A percentile compares a stretch with the other conserved stretches of the same genome.
Conservation (phyloP, 2,113 vertebrate genomes). For the Eira barbara region DNA sequence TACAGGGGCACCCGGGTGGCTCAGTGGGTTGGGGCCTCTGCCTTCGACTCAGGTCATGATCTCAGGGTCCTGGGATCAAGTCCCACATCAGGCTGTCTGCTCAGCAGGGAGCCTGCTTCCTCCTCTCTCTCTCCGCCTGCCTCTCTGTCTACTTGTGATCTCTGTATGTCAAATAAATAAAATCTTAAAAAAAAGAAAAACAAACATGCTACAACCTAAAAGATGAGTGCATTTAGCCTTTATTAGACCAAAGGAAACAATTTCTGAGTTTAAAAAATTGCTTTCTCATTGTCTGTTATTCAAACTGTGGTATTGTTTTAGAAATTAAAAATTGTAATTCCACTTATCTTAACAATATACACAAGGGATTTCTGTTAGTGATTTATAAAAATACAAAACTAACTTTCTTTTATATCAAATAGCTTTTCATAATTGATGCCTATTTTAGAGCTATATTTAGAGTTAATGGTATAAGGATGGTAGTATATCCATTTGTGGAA, state of each 20-base stretch:
- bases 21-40: too few relatives aligned
- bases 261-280: background rate
- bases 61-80: too few relatives aligned
- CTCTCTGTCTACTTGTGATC: too few relatives aligned
- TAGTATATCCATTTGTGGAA: background rate
- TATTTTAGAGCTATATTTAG: background rate
- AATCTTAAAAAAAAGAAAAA: too few relatives aligned
- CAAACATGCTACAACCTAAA: background rate
- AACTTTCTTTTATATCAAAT: background rate
- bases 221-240: background rate
- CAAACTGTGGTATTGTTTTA: background rate
- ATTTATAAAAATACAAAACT: background rate
- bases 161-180: too few relatives aligned
- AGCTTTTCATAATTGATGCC: background rate
- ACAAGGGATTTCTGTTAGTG: background rate
- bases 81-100: too few relatives aligned
- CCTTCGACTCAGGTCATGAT: too few relatives aligned
- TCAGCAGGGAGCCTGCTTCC: too few relatives aligned
- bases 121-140: too few relatives aligned
- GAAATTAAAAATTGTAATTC: conserved; percentile 4
- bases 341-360: background rate
- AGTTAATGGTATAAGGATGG: background rate
- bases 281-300: background rate
- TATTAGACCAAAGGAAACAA: background rate
- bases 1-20: background rate